These are phyloP conservation scores for Alces alces DNA, from an alignment of 2,113 vertebrate species.

Conservation along the genomic window DNA sequence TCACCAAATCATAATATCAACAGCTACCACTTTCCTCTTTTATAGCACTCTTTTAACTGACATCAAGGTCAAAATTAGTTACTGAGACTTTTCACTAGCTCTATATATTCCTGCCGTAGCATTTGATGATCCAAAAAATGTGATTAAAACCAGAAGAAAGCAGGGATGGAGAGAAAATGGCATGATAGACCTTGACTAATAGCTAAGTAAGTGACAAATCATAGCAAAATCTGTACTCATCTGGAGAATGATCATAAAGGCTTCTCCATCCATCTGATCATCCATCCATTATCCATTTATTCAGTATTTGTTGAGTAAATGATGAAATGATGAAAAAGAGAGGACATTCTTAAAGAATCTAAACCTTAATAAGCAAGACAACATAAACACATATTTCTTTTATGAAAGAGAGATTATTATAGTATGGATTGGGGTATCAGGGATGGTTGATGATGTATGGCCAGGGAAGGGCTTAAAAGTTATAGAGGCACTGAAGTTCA, in stretches of 20 bases:
- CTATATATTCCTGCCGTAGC: neutral
- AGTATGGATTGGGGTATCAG: neutral
- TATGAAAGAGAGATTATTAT: neutral
- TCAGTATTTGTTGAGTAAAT: neutral
- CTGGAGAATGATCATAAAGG: neutral
- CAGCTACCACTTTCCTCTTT: neutral
- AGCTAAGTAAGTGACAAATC: neutral
- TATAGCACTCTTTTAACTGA: neutral
- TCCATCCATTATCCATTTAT: neutral
- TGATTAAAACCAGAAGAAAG: conserved; percentile 12
- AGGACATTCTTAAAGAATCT: neutral
- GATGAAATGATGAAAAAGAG: neutral
- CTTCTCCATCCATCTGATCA: neutral
- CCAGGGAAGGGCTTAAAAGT: neutral
- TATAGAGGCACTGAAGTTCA: neutral
- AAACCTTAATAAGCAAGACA: neutral
- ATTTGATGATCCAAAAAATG: neutral
- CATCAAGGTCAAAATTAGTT: neutral
- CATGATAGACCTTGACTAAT: neutral
- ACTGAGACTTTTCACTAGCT: neutral
- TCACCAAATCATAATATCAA: neutral
- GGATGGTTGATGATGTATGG: neutral
- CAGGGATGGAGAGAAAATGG: neutral
- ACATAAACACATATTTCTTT: neutral
- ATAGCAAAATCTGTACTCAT: neutral